Base-by-base conservation (phyloP, 2,797 vertebrate species). In the Thaleichthys pacificus region DNA sequence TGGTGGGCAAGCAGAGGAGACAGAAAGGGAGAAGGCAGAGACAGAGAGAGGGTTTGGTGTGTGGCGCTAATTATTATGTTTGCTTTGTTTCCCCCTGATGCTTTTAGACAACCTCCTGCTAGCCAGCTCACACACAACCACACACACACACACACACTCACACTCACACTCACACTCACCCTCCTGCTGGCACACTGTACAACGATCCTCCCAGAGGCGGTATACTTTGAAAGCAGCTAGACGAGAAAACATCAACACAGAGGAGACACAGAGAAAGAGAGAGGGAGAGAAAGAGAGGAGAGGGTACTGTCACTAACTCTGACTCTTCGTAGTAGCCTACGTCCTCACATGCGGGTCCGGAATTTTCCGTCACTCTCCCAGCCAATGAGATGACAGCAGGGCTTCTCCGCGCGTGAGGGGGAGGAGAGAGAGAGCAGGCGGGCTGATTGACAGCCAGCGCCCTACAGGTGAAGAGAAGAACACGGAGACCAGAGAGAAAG, bases 401-500 rank as follows among this genome's bases (percentile, higher is more conserved):
- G 77, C 76, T 85, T 71, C 74, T 85, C 76, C 65, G 77, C 80
- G 68, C 63, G 71, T 81, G 78, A 82, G 73, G 22, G 77, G 90
- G 91, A 84, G 88, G 86, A 86, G 89, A 74, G 78, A 74, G 63
- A 73, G 68, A 26, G 21, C 68, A 65, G 75, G 65, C 71, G 67
- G 65, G 38, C 38, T 91, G 91, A 92, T 88, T 91, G 92, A 92
- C 91, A 92, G 78, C 77, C 77, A 79, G 88, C 77, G 69, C 85
- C 90, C 91, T 90, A 93, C 92, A 92, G 92, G 91, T 92, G 90
- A 91, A 89, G 90, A 76, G 78, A 84, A 80, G 77, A 82, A 77
- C 69, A 15, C 62, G 73, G 76, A 79, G 81, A 76, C 69, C 60
- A 75, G 71, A 21, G 26, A n/a, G 65, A 28, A 54, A 72, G 70